Base-by-base conservation (phyloP, 2,888 invertebrate species). In the Conus canariensis region DNA sequence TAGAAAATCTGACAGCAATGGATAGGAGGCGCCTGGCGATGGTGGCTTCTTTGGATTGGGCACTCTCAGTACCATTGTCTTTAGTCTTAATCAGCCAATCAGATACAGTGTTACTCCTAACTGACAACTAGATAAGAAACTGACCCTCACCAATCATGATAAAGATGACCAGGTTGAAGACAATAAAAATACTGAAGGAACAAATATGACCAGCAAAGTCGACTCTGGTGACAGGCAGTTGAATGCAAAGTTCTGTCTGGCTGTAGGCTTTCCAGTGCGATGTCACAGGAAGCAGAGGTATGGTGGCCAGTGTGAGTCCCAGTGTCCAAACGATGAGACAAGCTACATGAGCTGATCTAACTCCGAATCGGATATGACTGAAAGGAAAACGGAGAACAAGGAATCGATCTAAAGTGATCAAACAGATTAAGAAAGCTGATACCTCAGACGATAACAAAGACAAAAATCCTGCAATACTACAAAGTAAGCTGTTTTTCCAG, bases 331-430 rank as follows among this genome's bases (percentile, higher is more conserved):
- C 86, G 0, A 85, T 8, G 1, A 12, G 16, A 60, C 91, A 91
- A 3, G 82, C 90, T n/a, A 90, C 58, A 7, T 70, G 56, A 8
- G 91, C 90, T 7, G 91, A 91, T 56, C 77, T 88, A 25, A 22
- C 82, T 10, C 92, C 93, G 58, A 96, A 93, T 12, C 90, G 90
- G n/a, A 91, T 58, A n/a, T 90, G 88, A n/a, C 91, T 97, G 87
- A 97, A 95, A n/a, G 97, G 97, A 91, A 97, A 96, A 22, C 97
- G 97, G 74, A 97, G 97, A 0, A 97, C 97, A 92, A 97, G 96
- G 93, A 97, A 97, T 22, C 97, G 97, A 94, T 97, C 97, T 96
- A 97, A 97, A 1, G 97, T 97, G 90, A 97, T 97, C 91, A 97
- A 93, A 0, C 97, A 97, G 22, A 97, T 96, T 87, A 97, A 96